These are phyloP conservation scores for Diplodus puntazzo DNA, from an alignment of 2,797 vertebrate species.

Conservation along the genomic window DNA sequence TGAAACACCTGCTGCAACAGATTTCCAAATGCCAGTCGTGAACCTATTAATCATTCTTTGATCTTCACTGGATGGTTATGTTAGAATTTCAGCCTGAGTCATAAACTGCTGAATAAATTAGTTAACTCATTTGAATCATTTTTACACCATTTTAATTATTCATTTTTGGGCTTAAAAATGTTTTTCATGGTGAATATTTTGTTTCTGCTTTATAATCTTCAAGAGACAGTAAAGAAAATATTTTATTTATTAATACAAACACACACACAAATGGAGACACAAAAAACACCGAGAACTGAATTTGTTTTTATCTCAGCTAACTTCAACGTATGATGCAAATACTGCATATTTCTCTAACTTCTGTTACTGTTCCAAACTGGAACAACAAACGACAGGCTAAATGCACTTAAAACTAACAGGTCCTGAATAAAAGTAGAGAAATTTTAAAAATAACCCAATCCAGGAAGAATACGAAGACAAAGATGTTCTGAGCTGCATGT, in stretches of 20 bases:
- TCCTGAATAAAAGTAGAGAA: not conserved
- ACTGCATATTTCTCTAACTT: not conserved
- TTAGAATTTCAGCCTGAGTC: not conserved
- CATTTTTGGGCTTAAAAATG: not conserved
- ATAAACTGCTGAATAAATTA: not conserved
- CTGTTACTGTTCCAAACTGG: not conserved
- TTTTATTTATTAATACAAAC: not conserved
- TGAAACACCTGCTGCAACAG: not conserved
- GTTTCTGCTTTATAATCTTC: not conserved
- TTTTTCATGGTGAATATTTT: not conserved
- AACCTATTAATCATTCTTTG: not conserved
- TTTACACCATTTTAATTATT: not conserved
- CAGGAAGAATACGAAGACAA: not conserved
- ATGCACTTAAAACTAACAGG: not conserved
- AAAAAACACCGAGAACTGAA: not conserved
- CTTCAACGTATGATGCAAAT: no score
- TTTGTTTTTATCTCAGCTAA: not conserved
- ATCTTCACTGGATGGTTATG: not conserved
- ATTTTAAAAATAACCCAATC: not conserved
- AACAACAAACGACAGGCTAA: not conserved
- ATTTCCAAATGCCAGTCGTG: not conserved
- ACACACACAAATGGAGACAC: not conserved
- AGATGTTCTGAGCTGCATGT: not conserved
- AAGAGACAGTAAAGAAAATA: not conserved
- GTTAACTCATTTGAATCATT: not conserved